Base-by-base conservation (phyloP, 2,797 vertebrate species). In the Pogonophryne albipinna region DNA sequence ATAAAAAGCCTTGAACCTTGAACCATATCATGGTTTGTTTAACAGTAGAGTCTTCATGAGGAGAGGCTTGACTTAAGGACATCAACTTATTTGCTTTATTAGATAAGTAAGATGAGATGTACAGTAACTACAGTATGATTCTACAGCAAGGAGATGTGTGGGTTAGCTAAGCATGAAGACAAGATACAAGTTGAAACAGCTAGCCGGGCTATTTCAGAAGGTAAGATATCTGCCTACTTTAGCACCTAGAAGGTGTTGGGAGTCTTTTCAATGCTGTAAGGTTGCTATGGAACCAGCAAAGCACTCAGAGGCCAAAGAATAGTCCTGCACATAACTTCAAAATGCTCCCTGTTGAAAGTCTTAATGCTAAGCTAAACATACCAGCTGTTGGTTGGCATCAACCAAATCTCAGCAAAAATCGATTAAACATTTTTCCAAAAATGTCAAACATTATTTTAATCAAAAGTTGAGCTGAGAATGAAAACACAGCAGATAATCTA, bases 21-120 rank as follows among this genome's bases (percentile, higher is more conserved):
- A 27, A 27, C 27, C 50, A 47, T 55, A 81, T 63, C 55, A 75
- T 20, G 50, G 59, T 52, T 19, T 27, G 64, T 52, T 20, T 6
- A 47, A 55, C 44, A 47, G 19, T 31, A 46, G 41, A 61, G 20
- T 34, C 17, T 31, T 61, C 13, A 15, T 27, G 23, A 44, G 15
- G 38, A 4, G 34, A 38, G 34, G 8, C 34, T 38, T 38, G 34
- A 38, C 8, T 38, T 8, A 38, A 38, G 34, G 34, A 38, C 34
- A 8, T 38, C 34, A 38, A 17, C 15, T 23, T 50, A 61, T 56
- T 61, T 44, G 5, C 38, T 45, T 56, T 19, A 31, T 42, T 27
- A 16, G 2, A 14, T 6, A 7, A 8, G 14, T 57, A n/a, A 38
- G 0, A n/a, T 12, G 12, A 46, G 42, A 68, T 17, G n/a, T 11